phyloP scores from a whole-genome alignment of 2,888 invertebrate species.

The Carpatolechia fugitivella region DNA sequence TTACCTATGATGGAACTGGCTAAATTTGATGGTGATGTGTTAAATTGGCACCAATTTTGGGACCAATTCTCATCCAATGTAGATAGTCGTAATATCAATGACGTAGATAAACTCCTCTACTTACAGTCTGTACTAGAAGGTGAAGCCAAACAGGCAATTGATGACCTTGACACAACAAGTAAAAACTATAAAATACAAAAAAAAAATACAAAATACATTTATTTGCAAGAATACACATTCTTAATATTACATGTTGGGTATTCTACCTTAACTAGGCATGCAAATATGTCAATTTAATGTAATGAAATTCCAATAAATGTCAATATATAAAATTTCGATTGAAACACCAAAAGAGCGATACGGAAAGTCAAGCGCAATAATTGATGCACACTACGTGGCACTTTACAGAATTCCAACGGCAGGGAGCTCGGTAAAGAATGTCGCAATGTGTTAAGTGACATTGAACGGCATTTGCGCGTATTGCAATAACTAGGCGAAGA shows the following conservation, averaged over 20 bases:
- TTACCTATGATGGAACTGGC: slow-evolving; percentile 18
- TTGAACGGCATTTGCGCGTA: slow-evolving; percentile 19
- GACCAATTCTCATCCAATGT: slow-evolving; percentile 28
- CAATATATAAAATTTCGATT: slow-evolving; percentile 24
- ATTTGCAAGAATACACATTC: too few species aligned
- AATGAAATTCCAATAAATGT: too few species aligned
- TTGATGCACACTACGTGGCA: slow-evolving; percentile 19
- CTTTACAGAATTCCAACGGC: slow-evolving; percentile 3
- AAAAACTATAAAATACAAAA: slow-evolving; percentile 22
- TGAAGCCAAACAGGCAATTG: slow-evolving; percentile 20
- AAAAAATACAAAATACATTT: too few species aligned
- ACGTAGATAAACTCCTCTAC: slow-evolving; percentile 29
- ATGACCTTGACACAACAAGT: slow-evolving; percentile 25
- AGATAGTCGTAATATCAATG: slow-evolving; percentile 18
- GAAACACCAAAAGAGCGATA: slow-evolving; percentile 21
- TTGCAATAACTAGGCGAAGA: slow-evolving; percentile 18
- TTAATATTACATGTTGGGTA: too few species aligned
- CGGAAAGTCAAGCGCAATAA: slow-evolving; percentile 15
- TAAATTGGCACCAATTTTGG: slow-evolving; percentile 30
- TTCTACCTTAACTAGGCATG: too few species aligned
- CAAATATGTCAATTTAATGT: too few species aligned
- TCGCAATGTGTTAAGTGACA: slow-evolving; percentile 13
- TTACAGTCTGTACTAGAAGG: slow-evolving; percentile 25
- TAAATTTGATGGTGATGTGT: slow-evolving; percentile 26
- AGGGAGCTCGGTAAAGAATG: slow-evolving; percentile 19